Percentiles rank a stretch among this genome's conserved stretches.
These are phyloP conservation scores for Netelia fuscicornis DNA, from an alignment of 2,888 invertebrate species.

Conservation along the genomic window DNA sequence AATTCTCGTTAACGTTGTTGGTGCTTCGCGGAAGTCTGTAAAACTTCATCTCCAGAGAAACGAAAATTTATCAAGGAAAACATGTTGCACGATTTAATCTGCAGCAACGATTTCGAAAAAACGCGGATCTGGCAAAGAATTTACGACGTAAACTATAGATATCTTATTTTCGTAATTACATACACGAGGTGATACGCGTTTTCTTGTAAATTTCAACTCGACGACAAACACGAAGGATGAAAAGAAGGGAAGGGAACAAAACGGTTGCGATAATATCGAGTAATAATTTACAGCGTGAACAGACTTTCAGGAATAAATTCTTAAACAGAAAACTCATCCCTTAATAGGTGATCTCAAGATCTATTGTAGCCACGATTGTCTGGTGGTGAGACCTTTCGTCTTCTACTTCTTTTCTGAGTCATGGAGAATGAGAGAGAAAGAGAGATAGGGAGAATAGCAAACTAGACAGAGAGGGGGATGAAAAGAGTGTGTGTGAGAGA, in stretches of 20 bases:
- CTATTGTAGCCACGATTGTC: conserved; percentile 73
- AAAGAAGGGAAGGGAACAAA: background rate
- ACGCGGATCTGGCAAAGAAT: no score
- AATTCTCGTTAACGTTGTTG: no score
- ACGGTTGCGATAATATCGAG: conserved; percentile 40
- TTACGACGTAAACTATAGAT: no score
- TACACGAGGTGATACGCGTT: no score
- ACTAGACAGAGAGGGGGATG: background rate
- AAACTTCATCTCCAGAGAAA: no score
- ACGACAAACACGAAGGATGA: no score
- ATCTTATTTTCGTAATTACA: no score
- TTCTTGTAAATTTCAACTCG: no score
- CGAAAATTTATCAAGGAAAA: no score
- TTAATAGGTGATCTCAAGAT: conserved; percentile 77
- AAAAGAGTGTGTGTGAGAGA: background rate
- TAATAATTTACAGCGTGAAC: conserved; percentile 46
- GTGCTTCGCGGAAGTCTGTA: no score
- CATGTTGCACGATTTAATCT: no score
- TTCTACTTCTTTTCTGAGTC: background rate
- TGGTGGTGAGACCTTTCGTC: conserved; percentile 68
- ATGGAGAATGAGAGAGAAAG: background rate
- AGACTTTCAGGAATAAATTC: conserved; percentile 72
- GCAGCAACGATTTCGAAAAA: no score
- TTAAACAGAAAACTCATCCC: conserved; percentile 70
- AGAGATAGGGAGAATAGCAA: background rate